These are phyloP conservation scores for Meliscaeva auricollis DNA, from an alignment of 2,888 invertebrate species.

Conservation along the genomic window DNA sequence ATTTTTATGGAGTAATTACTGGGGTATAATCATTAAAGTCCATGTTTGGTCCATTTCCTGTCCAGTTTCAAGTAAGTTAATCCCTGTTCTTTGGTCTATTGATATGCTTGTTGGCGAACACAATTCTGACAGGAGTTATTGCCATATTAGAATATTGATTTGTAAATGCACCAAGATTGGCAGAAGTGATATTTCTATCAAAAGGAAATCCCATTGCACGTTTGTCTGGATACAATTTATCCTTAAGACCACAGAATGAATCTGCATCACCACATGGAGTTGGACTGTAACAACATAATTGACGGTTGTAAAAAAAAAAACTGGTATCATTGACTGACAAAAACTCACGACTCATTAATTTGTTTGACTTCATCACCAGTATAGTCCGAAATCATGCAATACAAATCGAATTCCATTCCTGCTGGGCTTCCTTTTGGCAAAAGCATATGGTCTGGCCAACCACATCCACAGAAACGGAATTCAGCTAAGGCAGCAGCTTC, in stretches of 20 bases:
- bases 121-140: constrained; percentile 87
- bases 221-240: constrained; percentile 88
- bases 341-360: constrained; percentile 48
- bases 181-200: constrained; percentile 83
- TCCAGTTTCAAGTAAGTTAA: not conserved
- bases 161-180: constrained; percentile 87
- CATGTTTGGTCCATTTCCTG: not conserved
- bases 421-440: constrained; percentile 89
- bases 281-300: constrained; percentile 63
- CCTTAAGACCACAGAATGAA: constrained; percentile 89
- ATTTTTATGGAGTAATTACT: not conserved
- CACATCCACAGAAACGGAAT: constrained; percentile 91
- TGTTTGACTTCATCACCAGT: constrained; percentile 84
- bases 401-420: constrained; percentile 89
- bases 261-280: constrained; percentile 87
- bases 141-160: constrained; percentile 89
- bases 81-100: constrained; percentile 2
- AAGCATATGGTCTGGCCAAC: constrained; percentile 94
- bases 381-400: constrained; percentile 92
- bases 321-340: too few relatives aligned
- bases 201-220: constrained; percentile 88
- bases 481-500: constrained; percentile 28
- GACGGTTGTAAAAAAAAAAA: not conserved
- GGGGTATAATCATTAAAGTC: not conserved
- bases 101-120: constrained; percentile 82